Percentiles rank a stretch among this genome's conserved stretches.
Conservation (phyloP, 2,113 vertebrate genomes). For the Tichodroma muraria region DNA sequence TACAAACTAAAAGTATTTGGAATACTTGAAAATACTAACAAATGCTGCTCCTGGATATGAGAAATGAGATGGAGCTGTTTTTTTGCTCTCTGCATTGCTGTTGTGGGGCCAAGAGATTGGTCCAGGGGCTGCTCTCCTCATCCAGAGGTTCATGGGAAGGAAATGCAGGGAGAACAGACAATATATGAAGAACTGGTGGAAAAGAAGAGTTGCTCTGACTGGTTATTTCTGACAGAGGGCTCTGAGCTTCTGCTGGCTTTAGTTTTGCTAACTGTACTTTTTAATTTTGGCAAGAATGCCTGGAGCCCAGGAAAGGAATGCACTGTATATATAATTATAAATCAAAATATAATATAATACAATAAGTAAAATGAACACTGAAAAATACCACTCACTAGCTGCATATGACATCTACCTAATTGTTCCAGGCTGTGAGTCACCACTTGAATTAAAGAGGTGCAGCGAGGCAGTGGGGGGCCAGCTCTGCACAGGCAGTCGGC, state of each 20-base stretch:
- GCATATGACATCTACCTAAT: constrained; percentile 32
- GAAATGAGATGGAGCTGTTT: neutral
- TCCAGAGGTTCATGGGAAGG: neutral
- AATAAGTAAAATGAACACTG: constrained; percentile 41
- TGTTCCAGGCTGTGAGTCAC: constrained; percentile 46
- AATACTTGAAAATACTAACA: neutral
- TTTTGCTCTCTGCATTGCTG: neutral
- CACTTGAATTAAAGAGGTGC: neutral
- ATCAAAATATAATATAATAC: constrained; percentile 54
- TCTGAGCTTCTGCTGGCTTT: constrained; percentile 2
- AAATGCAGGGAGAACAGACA: neutral
- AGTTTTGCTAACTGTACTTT: constrained; percentile 25
- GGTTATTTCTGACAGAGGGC: constrained; percentile 1
- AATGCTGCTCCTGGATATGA: neutral
- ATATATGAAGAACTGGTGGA: neutral
- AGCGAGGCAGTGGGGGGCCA: neutral
- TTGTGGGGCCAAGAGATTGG: neutral
- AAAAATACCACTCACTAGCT: constrained; percentile 31
- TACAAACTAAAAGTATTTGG: neutral
- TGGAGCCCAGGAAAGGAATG: constrained; percentile 3
- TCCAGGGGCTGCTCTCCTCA: neutral
- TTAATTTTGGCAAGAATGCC: constrained; percentile 26
- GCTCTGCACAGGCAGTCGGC: neutral
- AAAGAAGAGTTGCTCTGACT: neutral
- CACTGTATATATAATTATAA: constrained; percentile 47